phyloP scores from a whole-genome alignment of 2,888 invertebrate genomes.

The Terebella lapidaria region DNA sequence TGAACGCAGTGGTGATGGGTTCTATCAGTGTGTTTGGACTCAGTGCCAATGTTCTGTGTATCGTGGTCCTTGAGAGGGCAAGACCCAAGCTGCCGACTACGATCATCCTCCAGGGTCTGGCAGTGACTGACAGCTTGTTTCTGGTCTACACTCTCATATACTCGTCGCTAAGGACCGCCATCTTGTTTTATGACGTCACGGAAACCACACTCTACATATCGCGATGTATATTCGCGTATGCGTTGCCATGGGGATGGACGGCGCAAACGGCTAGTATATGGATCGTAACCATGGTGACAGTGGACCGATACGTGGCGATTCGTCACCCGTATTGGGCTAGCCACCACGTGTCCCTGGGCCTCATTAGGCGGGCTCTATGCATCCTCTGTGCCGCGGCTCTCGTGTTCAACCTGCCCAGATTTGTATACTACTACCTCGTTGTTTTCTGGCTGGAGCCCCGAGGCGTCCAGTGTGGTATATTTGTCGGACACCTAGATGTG shows the following conservation, averaged over 20 bases:
- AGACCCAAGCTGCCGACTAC: not conserved
- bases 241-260: conserved; percentile 4
- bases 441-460: not conserved
- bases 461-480: not conserved
- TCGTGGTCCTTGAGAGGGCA: not conserved
- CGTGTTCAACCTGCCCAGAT: conserved; percentile 12
- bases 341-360: not conserved
- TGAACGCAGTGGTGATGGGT: not conserved
- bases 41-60: not conserved
- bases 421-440: conserved; percentile 3
- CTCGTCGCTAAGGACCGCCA: not conserved
- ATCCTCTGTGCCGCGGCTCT: conserved; percentile 3
- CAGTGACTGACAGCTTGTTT: conserved; percentile 12
- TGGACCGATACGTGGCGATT: conserved; percentile 17
- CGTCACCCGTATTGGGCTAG: conserved; percentile 13
- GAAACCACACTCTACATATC: not conserved
- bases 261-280: conserved; percentile 11
- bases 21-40: not conserved
- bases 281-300: conserved; percentile 13
- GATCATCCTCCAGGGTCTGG: conserved; percentile 12
- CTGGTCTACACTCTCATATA: conserved; percentile 4
- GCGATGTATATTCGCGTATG: conserved; percentile 1
- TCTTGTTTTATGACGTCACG: not conserved
- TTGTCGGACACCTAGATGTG: not conserved
- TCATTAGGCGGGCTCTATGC: not conserved